phyloP scores from a whole-genome alignment of 2,888 invertebrate genomes.

The Ornithoptera alexandrae region DNA sequence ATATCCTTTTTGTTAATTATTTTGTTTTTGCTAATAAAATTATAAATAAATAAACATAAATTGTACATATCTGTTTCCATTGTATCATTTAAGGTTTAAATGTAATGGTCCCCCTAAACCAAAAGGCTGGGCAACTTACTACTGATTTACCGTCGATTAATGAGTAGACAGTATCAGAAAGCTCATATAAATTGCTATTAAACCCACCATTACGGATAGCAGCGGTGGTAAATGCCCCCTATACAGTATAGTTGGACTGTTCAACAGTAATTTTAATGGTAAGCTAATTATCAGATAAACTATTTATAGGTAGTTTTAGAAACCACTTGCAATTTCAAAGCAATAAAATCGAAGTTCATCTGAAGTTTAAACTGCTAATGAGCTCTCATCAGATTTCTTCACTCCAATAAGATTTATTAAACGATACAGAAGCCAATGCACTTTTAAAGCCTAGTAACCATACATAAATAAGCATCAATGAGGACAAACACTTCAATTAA shows the following conservation, averaged over 20 bases:
- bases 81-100: neutral
- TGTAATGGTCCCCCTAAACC: conserved; percentile 3
- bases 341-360: conserved; percentile 18
- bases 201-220: conserved; percentile 23
- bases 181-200: conserved; percentile 21
- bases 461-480: neutral
- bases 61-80: too few species aligned
- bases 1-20: too few species aligned
- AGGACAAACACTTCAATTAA: neutral
- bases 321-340: conserved; percentile 24
- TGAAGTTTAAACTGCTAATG: conserved; percentile 13
- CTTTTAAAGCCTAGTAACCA: neutral
- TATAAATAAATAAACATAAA: too few species aligned
- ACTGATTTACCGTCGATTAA: conserved; percentile 10
- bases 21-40: too few species aligned
- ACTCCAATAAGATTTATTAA: conserved; percentile 7
- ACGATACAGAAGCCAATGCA: neutral
- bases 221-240: conserved; percentile 7
- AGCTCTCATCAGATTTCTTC: conserved; percentile 7
- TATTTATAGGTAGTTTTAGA: conserved; percentile 20
- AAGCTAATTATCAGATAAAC: conserved; percentile 30
- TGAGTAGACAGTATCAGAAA: conserved; percentile 13
- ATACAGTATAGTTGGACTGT: conserved; percentile 9
- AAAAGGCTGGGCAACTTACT: neutral
- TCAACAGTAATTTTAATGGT: conserved; percentile 27